phyloP scores from a whole-genome alignment of 1,140 invertebrate genomes.

The Diorhabda elongata region DNA sequence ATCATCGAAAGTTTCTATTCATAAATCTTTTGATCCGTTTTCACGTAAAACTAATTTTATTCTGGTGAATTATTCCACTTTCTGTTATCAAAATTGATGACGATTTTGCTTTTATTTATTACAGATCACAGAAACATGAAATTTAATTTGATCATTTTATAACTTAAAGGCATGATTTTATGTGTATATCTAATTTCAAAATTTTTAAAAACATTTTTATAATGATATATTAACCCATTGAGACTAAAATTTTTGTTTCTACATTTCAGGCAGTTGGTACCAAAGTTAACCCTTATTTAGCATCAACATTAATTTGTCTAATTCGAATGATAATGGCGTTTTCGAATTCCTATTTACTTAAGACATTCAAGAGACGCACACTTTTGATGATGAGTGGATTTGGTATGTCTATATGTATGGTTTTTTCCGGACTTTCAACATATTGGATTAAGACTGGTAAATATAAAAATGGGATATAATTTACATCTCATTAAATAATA shows the following conservation, averaged over 20 bases:
- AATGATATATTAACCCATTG: constrained; percentile 4
- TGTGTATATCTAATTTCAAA: background rate
- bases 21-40: background rate
- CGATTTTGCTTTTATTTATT: background rate
- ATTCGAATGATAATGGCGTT: constrained; percentile 62
- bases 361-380: constrained; percentile 50
- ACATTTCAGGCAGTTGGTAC: constrained; percentile 31
- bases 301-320: constrained; percentile 60
- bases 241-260: constrained; percentile 7
- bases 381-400: constrained; percentile 52
- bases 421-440: constrained; percentile 53
- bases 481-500: no score
- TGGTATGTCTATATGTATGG: constrained; percentile 54
- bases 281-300: constrained; percentile 43
- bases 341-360: constrained; percentile 52
- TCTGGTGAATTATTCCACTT: no score
- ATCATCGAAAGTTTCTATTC: background rate
- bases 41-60: no score
- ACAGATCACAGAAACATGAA: background rate
- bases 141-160: background rate
- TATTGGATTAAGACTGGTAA: constrained; percentile 46
- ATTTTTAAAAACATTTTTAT: background rate
- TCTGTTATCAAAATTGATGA: background rate
- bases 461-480: background rate
- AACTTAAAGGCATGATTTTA: background rate